Conservation (phyloP, 2,888 invertebrate species). For the Acanthosepion esculentum region DNA sequence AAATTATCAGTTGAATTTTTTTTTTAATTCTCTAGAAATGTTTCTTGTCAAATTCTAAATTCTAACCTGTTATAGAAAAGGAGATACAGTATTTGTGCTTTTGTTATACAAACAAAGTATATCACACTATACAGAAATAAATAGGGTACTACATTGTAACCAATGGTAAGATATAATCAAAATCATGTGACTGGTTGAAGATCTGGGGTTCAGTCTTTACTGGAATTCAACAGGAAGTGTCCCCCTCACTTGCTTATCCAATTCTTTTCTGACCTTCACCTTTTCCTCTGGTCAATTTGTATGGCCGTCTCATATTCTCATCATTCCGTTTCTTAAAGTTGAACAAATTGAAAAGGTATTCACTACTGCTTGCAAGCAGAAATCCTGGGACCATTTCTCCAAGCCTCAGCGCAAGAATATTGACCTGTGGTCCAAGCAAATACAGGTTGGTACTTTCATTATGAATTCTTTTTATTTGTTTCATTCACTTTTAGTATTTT, state of each 20-base stretch:
- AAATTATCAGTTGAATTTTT: too few relatives aligned
- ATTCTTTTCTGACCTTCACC: not conserved
- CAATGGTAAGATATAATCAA: not conserved
- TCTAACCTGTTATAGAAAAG: too few relatives aligned
- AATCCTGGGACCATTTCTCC: conserved; percentile 99
- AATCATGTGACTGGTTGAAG: not conserved
- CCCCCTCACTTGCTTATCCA: not conserved
- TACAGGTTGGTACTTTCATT: conserved; percentile 82
- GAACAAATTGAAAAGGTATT: conserved; percentile 99
- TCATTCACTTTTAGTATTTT: not conserved
- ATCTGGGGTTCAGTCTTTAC: not conserved
- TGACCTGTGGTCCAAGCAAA: conserved; percentile 97
- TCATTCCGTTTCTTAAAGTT: conserved; percentile 81
- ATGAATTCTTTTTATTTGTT: not conserved
- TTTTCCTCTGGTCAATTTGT: not conserved
- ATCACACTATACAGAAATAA: too few relatives aligned
- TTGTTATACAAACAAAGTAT: too few relatives aligned
- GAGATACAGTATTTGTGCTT: too few relatives aligned
- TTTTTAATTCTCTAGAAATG: too few relatives aligned
- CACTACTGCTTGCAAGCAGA: conserved; percentile 95
- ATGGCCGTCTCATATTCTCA: not conserved
- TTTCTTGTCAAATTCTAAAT: too few relatives aligned
- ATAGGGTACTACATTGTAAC: not conserved
- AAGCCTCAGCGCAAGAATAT: conserved; percentile 99
- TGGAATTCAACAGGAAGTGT: too few relatives aligned